Evolutionary conservation across 1,140 invertebrate genomes (phyloP), one percentile per base, ranked within the genome.

Genomic region (Diachasmimorpha longicaudata): DNA sequence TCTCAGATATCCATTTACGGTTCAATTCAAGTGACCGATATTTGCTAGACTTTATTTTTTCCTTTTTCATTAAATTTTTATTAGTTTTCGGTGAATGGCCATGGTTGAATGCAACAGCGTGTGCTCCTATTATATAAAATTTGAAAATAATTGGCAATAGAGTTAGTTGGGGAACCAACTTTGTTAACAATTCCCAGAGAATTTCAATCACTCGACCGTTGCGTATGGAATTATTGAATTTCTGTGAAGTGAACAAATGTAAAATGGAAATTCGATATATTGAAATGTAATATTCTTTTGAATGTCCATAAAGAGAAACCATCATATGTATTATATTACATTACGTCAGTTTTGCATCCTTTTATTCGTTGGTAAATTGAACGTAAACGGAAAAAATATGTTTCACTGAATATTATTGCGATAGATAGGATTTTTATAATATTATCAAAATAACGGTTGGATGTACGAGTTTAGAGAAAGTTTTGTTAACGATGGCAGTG

Each of bases 401-500:
- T 10, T 42, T 4, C 2, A 31, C 31, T 31, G 31, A 31, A 31
- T 3, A 31, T 11, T 10, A 42, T 42, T 6, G 11, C 39, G 11
- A 42, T 42, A 23, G n/a, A n/a, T n/a, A 25, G 58, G 4, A 25
- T 63, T 25, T 63, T 23, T 31, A 63, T 63, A 25, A 63, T 63
- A 11, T 25, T 8, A 1, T 63, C 58, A 63, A 10, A 63, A 63
- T 31, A 63, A 25, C 19, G 19, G 58, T 0, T 52, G 23, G 31
- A 25, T 14, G 23, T 4, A 63, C 21, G 14, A 63, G 58, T 52
- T 1, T 52, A 25, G 21, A 6, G 19, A 58, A 76, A 76, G 52
- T 76, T 42, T 76, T 71, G 55, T 76, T 67, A 63, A 55, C 52
- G 68, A 71, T 76, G 48, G 69, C 67, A 25, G 52, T 23, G 67